These are phyloP conservation scores for Orchesellides sinensis DNA, from an alignment of 2,888 invertebrate genomes.

Conservation along the genomic window DNA sequence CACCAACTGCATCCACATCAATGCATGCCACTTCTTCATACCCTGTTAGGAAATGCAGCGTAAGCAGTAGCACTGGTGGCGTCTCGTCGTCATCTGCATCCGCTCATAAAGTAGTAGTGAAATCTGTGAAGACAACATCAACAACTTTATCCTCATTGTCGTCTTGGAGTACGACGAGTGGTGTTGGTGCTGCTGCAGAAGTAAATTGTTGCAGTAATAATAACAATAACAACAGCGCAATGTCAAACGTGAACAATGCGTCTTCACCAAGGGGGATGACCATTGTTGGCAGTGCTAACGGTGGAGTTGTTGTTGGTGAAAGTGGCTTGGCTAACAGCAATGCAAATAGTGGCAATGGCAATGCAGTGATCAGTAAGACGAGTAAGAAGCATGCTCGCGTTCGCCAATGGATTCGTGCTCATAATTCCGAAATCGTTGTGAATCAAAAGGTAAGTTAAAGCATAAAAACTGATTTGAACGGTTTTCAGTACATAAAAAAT, in stretches of 20 bases:
- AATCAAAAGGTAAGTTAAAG: conserved; percentile 67
- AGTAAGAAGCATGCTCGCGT: conserved; percentile 70
- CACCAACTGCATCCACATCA: conserved; percentile 34
- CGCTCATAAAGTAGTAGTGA: conserved; percentile 47
- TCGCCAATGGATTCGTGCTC: conserved; percentile 74
- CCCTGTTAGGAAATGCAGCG: conserved; percentile 67
- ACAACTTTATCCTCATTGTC: conserved; percentile 48
- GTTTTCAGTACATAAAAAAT: neutral
- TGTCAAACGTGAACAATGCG: conserved; percentile 33
- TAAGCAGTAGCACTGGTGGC: conserved; percentile 60
- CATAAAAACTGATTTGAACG: neutral
- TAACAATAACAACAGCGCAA: conserved; percentile 12
- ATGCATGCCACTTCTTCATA: conserved; percentile 20
- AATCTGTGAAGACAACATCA: conserved; percentile 35
- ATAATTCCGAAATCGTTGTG: conserved; percentile 70
- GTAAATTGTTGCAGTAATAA: conserved; percentile 9
- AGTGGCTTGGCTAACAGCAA: conserved; percentile 34
- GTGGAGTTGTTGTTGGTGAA: conserved; percentile 34
- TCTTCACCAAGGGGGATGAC: conserved; percentile 3
- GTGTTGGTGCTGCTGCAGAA: conserved; percentile 1
- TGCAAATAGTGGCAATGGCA: conserved; percentile 1
- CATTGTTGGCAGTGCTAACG: conserved; percentile 34
- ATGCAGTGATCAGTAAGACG: conserved; percentile 31
- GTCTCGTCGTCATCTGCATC: conserved; percentile 56
- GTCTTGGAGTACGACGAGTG: conserved; percentile 44